Evolutionary conservation across 1,140 invertebrate species (phyloP), one percentile per base, ranked within the genome.

Genomic region (Leptoteleia sp.): DNA sequence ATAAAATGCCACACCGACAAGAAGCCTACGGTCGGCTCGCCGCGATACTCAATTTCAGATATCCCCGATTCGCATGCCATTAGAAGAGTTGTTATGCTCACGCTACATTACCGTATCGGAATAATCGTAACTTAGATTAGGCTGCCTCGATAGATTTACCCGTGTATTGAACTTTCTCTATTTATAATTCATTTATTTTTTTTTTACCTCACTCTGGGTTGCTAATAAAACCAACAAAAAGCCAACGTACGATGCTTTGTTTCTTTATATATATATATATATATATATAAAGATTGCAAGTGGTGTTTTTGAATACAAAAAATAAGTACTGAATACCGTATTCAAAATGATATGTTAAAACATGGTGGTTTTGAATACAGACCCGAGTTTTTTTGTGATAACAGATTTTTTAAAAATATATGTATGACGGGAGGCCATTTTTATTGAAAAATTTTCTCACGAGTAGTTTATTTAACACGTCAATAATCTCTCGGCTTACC

Each of bases 1-100:
- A 75, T 50, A 67, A 65, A 61, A 75, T 67, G 61, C 71, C 71
- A 67, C 17, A 54, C 42, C 71, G 38, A 45, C 57, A 52, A 61
- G 48, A 38, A 73, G 31, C 42, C 17, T 40, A 43, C 38, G 29
- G 42, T 11, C 40, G 33, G 29, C 37, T 19, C 33, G 25, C 47
- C n/a, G 47, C 43, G 47, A 59, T 70, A 57, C 40, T 67, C 50
- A 65, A 55, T 67, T 55, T 55, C 50, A 55, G 48, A 67, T 67
- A 67, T 54, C n/a, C 62, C 35, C 47, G 48, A 54, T 55, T 54
- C 48, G 38, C 48, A 55, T 55, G 52, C 52, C 65, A 48, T 59
- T 50, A 59, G 33, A 35, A 43, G 48, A 43, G 47, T 45, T 55
- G 38, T 65, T 42, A 50, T 17, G 13, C 33, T 52, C 33, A 40